Conservation (phyloP, 2,888 invertebrate species). For the Octonoba sinensis region DNA sequence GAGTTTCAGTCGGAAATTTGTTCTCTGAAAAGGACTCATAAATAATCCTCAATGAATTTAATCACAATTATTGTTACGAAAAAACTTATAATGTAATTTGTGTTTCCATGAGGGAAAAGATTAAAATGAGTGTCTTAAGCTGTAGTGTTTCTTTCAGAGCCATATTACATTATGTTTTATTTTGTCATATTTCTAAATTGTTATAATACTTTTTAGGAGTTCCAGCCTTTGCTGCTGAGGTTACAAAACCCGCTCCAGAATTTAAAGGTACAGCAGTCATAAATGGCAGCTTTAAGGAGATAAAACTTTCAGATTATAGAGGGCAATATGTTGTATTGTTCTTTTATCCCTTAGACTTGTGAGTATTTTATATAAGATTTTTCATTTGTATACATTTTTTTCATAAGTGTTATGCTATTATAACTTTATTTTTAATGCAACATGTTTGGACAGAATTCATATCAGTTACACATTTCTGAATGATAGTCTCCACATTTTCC, state of each 20-base stretch:
- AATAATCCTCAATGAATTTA: too few relatives aligned
- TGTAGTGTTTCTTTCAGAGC: too few relatives aligned
- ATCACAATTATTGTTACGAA: too few relatives aligned
- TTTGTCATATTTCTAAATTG: too few relatives aligned
- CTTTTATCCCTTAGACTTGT: conserved; percentile 97
- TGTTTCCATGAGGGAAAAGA: too few relatives aligned
- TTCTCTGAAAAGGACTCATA: too few relatives aligned
- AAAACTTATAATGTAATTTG: too few relatives aligned
- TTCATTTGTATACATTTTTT: background rate
- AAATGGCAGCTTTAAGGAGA: conserved; percentile 86
- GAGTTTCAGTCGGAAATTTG: too few relatives aligned
- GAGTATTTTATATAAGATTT: conserved; percentile 73
- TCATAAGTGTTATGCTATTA: background rate
- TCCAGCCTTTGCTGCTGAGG: conserved; percentile 23
- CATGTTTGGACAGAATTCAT: background rate
- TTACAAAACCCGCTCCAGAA: conserved; percentile 79
- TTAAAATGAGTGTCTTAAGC: too few relatives aligned
- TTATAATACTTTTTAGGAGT: background rate
- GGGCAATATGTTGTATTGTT: conserved; percentile 94
- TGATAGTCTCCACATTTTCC: too few relatives aligned
- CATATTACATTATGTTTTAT: too few relatives aligned
- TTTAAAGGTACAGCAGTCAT: conserved; percentile 89
- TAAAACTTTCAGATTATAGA: conserved; percentile 83
- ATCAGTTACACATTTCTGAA: background rate
- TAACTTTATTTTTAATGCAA: background rate